phyloP scores from a whole-genome alignment of 2,113 vertebrate species.

The Geococcyx californianus region DNA sequence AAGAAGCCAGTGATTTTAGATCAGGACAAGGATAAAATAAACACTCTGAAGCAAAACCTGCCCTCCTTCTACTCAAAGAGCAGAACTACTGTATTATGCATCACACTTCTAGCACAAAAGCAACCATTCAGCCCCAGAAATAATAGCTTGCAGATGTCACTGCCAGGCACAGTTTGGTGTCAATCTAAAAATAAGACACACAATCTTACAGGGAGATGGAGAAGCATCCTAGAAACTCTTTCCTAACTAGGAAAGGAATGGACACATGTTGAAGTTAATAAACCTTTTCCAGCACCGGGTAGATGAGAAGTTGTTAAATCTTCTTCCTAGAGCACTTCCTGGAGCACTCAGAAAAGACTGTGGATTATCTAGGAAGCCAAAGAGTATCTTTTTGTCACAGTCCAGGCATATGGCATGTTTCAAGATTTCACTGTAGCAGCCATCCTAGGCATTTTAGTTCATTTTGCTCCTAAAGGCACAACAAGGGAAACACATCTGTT shows the following conservation, averaged over 20 bases:
- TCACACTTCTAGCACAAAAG: constrained; percentile 59
- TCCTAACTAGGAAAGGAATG: background rate
- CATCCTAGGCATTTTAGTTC: background rate
- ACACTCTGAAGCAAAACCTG: background rate
- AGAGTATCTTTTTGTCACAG: background rate
- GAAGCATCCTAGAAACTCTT: constrained; percentile 28
- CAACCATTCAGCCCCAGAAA: constrained; percentile 39
- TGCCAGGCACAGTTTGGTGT: constrained; percentile 47
- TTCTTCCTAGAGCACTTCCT: background rate
- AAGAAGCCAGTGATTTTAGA: background rate
- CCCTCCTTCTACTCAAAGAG: constrained; percentile 20
- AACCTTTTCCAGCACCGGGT: background rate
- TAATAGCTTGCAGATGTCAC: constrained; percentile 55
- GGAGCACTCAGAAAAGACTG: background rate
- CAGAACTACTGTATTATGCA: constrained; percentile 23
- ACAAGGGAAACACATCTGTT: constrained; percentile 19
- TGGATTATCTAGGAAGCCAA: background rate
- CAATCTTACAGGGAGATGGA: background rate
- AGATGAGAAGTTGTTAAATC: background rate
- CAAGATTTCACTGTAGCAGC: background rate
- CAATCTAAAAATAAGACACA: constrained; percentile 52
- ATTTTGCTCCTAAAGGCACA: background rate
- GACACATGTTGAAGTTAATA: background rate
- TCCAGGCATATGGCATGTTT: background rate
- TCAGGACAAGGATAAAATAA: constrained; percentile 23